phyloP scores from a whole-genome alignment of 2,113 vertebrate genomes.

The Paradisaea rubra region DNA sequence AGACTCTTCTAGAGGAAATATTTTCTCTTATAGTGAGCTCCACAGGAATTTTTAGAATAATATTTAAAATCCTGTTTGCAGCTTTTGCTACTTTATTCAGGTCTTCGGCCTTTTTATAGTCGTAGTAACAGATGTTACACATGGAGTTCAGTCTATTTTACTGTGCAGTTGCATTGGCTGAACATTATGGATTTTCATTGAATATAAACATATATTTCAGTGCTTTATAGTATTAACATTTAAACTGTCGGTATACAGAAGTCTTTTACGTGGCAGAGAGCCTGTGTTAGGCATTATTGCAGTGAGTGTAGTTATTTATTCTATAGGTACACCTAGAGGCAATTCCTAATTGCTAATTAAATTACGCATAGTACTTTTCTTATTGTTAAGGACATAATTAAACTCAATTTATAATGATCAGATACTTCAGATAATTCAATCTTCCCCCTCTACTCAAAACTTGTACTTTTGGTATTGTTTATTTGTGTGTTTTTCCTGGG shows the following conservation, averaged over 20 bases:
- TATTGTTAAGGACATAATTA: not conserved
- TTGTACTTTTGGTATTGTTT: not conserved
- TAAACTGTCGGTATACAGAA: not conserved
- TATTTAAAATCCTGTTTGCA: not conserved
- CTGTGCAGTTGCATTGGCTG: not conserved
- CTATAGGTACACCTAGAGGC: not conserved
- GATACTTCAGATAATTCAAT: not conserved
- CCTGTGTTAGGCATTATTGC: not conserved
- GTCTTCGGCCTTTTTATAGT: not conserved
- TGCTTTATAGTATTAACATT: not conserved
- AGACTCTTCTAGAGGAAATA: not conserved
- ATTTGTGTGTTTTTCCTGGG: not conserved
- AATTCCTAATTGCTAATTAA: not conserved
- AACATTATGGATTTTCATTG: not conserved
- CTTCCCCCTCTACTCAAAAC: not conserved
- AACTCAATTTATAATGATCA: not conserved
- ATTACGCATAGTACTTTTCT: rapidly evolving
- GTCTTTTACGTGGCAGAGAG: not conserved
- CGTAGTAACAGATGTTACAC: not conserved
- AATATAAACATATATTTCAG: not conserved
- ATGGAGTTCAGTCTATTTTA: not conserved
- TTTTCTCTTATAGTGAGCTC: not conserved
- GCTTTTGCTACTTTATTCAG: not conserved
- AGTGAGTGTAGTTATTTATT: not conserved
- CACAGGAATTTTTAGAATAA: not conserved